A percentile compares a stretch with the other conserved stretches of the same genome.
These are phyloP conservation scores for Acleris emargana DNA, from an alignment of 2,888 invertebrate species.

Conservation along the genomic window DNA sequence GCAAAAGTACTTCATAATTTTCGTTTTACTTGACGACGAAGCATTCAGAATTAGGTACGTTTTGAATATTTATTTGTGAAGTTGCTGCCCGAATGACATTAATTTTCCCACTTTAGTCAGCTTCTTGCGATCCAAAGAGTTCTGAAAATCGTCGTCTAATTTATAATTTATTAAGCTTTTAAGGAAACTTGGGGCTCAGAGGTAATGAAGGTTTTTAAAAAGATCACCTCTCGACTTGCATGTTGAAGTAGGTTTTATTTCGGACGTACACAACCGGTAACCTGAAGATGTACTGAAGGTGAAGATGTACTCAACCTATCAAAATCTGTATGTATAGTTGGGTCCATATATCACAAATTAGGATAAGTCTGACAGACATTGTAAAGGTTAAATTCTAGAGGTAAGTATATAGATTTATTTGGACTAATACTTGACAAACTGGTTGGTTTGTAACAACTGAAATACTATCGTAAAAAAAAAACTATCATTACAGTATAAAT, in stretches of 20 bases:
- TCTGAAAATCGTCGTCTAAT: constrained; percentile 59
- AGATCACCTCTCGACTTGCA: constrained; percentile 46
- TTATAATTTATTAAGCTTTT: constrained; percentile 73
- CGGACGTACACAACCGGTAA: not conserved
- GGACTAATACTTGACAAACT: too few relatives aligned
- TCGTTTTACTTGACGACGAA: constrained; percentile 25
- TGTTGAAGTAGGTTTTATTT: constrained; percentile 44
- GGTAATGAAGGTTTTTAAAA: constrained; percentile 58
- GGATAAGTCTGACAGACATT: too few relatives aligned
- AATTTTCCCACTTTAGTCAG: constrained; percentile 45
- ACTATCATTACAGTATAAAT: too few relatives aligned
- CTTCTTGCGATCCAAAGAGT: constrained; percentile 53
- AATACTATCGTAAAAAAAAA: too few relatives aligned
- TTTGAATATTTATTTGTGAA: constrained; percentile 57
- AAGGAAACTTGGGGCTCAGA: constrained; percentile 55
- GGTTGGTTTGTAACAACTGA: too few relatives aligned
- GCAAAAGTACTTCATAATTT: constrained; percentile 29
- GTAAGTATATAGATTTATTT: too few relatives aligned
- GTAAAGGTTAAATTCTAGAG: too few relatives aligned
- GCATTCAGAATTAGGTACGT: constrained; percentile 45
- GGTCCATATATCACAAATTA: too few relatives aligned
- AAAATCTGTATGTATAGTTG: too few relatives aligned
- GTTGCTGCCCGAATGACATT: constrained; percentile 53
- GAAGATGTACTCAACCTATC: too few relatives aligned
- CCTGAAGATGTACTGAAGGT: not conserved